Evolutionary conservation across 2,797 vertebrate genomes (phyloP).

Genomic region (Sus cebifrons): DNA sequence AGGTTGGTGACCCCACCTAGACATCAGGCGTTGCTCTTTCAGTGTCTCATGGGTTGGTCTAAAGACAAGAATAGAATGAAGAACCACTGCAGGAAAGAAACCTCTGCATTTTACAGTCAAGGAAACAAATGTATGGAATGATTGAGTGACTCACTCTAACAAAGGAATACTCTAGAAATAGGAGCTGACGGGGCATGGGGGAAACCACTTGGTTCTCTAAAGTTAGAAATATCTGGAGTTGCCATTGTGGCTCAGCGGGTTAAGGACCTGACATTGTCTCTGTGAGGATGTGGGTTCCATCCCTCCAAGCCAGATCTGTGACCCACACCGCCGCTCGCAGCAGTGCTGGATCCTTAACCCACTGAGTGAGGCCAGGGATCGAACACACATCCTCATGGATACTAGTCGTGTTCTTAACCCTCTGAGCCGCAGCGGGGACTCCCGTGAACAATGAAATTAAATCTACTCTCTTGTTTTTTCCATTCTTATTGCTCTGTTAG

Average conservation of each 20-base stretch:
- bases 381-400: too few relatives aligned
- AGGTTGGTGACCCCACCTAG: neutral
- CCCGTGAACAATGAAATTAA: conserved; percentile 56
- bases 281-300: too few relatives aligned
- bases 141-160: neutral
- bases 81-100: neutral
- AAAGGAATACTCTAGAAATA: neutral
- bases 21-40: neutral
- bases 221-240: neutral
- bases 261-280: too few relatives aligned
- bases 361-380: neutral
- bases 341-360: too few relatives aligned
- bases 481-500: neutral
- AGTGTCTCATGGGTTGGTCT: neutral
- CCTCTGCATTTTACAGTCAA: neutral
- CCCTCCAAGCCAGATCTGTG: too few relatives aligned
- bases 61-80: neutral
- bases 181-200: neutral
- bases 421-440: too few relatives aligned
- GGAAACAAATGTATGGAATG: neutral
- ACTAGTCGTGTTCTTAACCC: too few relatives aligned
- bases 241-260: too few relatives aligned
- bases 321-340: too few relatives aligned
- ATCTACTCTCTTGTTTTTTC: conserved; percentile 21
- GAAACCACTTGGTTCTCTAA: neutral